These are phyloP conservation scores for Blennius ocellaris DNA, from an alignment of 2,113 vertebrate genomes.

Conservation along the genomic window DNA sequence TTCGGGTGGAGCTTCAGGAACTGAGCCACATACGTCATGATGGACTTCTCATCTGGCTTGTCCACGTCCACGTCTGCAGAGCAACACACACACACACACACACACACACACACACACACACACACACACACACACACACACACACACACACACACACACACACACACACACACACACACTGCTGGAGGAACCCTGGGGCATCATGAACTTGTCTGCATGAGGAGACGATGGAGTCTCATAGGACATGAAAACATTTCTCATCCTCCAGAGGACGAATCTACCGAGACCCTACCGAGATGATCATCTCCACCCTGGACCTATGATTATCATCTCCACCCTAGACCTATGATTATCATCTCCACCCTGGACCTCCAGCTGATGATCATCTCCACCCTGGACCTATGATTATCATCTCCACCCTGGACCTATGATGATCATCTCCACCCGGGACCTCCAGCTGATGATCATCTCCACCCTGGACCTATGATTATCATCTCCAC, in stretches of 20 bases:
- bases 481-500: too few relatives aligned
- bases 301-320: conserved; percentile 42
- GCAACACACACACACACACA: conserved; percentile 38
- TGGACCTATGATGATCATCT: too few relatives aligned
- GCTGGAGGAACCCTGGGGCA: too few relatives aligned
- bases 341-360: too few relatives aligned
- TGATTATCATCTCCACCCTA: too few relatives aligned
- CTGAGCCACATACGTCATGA: conserved; percentile 98
- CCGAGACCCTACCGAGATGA: conserved; percentile 58
- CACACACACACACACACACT: conserved; percentile 41
- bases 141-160: conserved; percentile 59
- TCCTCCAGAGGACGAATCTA: conserved; percentile 44
- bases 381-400: conserved; percentile 19
- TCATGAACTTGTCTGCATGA: too few relatives aligned
- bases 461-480: too few relatives aligned
- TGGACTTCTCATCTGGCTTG: conserved; percentile 98
- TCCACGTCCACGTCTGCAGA: conserved; percentile 95
- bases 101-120: too few relatives aligned
- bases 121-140: too few relatives aligned
- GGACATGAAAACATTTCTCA: conserved; percentile 11
- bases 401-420: too few relatives aligned
- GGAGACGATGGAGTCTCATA: not conserved
- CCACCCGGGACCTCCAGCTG: too few relatives aligned
- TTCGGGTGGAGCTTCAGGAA: conserved; percentile 96
- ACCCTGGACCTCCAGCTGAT: conserved; percentile 44